Base-by-base conservation (phyloP, 2,797 vertebrate species). In the Chaunax sp. region DNA sequence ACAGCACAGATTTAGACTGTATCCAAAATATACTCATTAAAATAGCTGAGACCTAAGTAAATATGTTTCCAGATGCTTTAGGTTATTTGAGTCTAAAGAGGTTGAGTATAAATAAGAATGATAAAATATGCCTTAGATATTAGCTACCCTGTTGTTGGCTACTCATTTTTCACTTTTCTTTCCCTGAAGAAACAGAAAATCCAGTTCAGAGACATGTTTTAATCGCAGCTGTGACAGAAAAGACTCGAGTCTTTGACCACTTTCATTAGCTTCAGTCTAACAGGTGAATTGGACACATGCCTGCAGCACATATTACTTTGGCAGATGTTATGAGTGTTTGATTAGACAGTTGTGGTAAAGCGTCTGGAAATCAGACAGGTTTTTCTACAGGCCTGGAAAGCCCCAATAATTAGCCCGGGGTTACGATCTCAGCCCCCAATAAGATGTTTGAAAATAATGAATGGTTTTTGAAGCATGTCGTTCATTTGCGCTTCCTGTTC, bases 401-500 rank as follows among this genome's bases (percentile, higher is more conserved):
- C 63, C 70, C 81, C 67, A 92, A 86, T 91, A 92, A 91, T 92
- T 91, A 90, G 84, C 83, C 83, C 73, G 40, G 67, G 78, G 84
- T 90, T 89, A 86, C 77, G 81, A 87, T 85, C 83, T 81, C 73
- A 82, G 74, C 16, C 83, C 86, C 82, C 87, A 88, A 73, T 86
- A 89, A 88, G 88, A 75, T 73, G 81, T 57, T 82, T 69, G 65
- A 81, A 91, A 92, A 88, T 92, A 92, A 92, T 92, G 83, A 90
- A 87, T 89, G 86, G 82, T 83, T 87, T 83, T 86, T 87, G 65
- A 75, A 90, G 89, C 88, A 73, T 73, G 81, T 65, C 77, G 80
- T 69, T 87, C 87, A 83, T 91, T 86, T 86, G 83, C 20, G 87
- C 85, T 92, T 93, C 91, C 91, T 91, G 88, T 89, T 89, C 86